Base-by-base conservation (phyloP, 2,113 vertebrate genomes). In the Antidorcas marsupialis region DNA sequence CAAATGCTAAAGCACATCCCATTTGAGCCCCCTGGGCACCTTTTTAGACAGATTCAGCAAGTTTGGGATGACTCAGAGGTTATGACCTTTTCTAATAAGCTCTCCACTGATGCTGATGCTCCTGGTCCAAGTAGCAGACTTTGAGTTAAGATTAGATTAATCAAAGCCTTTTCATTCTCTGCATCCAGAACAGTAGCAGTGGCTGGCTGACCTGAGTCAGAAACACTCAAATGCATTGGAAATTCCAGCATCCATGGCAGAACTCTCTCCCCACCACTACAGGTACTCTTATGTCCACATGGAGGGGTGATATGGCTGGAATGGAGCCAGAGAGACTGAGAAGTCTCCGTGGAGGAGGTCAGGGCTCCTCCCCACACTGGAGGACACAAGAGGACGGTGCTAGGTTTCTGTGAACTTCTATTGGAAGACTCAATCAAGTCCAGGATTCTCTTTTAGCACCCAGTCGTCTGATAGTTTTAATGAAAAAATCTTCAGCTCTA, bases 221-320 rank as follows among this genome's bases (percentile, higher is more conserved):
- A 87, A 3, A 55, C 21, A 9, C 15, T 47, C 19, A 16, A 9
- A 2, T 8, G 6, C 23, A 1, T 3, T 7, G 39, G 36, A 27
- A 59, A 25, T 45, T 19, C 33, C 28, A 52, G 60, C 36, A 9
- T 27, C 15, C 12, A 2, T 7, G 27, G 60, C 13, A 36, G 62
- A 62, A 5, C 8, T 53, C 50, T 21, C 59, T 13, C 39, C 27
- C 14, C 11, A 76, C 71, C 36, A 13, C 7, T 0, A 3, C 16
- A 47, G 39, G 19, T 0, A 2, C 15, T n/a, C 14, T 25, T 21
- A 2, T 14, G 30, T 25, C n/a, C 23, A 7, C 6, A 55, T 0
- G 0, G 33, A 57, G 62, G 7, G 71, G 39, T 57, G 79, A 6
- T 33, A 47, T 5, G 6, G 19, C 45, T 39, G 23, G 11, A 4